Percentiles rank a stretch among this genome's conserved stretches.
Conservation (phyloP, 2,113 vertebrate species). For the Xenotilapia caudafasciata region DNA sequence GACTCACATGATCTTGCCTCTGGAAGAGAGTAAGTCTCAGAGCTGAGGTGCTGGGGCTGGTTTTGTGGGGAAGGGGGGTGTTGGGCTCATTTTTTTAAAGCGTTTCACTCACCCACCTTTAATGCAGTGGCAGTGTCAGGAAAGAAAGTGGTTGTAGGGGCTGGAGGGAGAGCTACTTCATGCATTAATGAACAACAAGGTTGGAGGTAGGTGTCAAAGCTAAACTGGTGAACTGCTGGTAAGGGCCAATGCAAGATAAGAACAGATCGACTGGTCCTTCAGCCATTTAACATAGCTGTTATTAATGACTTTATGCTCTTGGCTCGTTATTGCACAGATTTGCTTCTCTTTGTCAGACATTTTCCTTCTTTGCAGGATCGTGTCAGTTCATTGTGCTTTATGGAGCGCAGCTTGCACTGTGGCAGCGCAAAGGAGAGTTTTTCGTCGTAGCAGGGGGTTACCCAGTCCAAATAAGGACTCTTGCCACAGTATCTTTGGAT, state of each 20-base stretch:
- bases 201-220: conserved; percentile 48
- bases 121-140: conserved; percentile 40
- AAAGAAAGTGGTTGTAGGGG: conserved; percentile 16
- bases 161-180: conserved; percentile 50
- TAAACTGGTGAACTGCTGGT: conserved; percentile 37
- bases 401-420: neutral
- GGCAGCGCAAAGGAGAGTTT: neutral
- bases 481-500: neutral
- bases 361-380: neutral
- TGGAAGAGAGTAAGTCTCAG: neutral
- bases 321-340: neutral
- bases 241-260: conserved; percentile 19
- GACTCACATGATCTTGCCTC: conserved; percentile 19
- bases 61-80: neutral
- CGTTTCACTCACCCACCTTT: conserved; percentile 23
- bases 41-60: neutral
- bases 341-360: neutral
- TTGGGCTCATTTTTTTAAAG: conserved; percentile 52
- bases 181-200: conserved; percentile 70
- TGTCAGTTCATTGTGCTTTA: neutral
- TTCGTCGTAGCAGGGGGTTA: neutral
- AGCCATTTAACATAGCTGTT: conserved; percentile 1
- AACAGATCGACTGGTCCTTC: conserved; percentile 30
- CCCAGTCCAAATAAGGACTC: neutral
- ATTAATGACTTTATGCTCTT: neutral